Base-by-base conservation (phyloP, 2,888 invertebrate species). In the Leucophenga maculata region DNA sequence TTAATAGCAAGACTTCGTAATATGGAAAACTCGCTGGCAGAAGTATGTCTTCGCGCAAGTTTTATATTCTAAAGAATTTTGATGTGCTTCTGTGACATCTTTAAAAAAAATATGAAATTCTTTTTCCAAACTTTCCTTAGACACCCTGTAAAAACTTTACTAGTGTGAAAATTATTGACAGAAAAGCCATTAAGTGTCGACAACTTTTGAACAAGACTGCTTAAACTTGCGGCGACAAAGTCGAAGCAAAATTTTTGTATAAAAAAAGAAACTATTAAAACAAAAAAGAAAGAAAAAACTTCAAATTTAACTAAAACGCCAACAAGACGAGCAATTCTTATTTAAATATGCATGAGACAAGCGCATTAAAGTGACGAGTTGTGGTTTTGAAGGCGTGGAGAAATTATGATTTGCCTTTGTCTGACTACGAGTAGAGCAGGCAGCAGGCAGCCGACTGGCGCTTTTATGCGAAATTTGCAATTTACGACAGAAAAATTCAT, bases 161-260 rank as follows among this genome's bases (percentile, higher is more conserved):
- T 62, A 46, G 60, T 44, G 44, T 44, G 39, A 44, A 44, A 62
- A 62, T 80, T 84, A 84, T 80, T 84, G 80, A 82, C 80, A 80
- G 79, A 80, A 80, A 84, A 84, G 80, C 82, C 80, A 79, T 82
- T 80, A 84, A 78, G 79, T 82, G 80, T 26, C 26, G 26, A 75
- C 83, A 74, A 74, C 75, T 80, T 78, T 77, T 73, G 69, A 70
- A 77, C 69, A 69, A 74, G 72, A 74, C 69, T 75, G 74, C 75
- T 77, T 77, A 77, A 78, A 77, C 26, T 26, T 26, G 26, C 26
- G n/a, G n/a, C n/a, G n/a, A n/a, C 4, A 26, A 26, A 26, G 26
- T 26, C 26, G 26, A 26, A 26, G 39, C 39, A 39, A 1, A 39
- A 39, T 32, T 6, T 6, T 32, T 32, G 3, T 32, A 6, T 32